These are phyloP conservation scores for Lepidurus packardi DNA, from an alignment of 1,140 invertebrate genomes.

Conservation along the genomic window DNA sequence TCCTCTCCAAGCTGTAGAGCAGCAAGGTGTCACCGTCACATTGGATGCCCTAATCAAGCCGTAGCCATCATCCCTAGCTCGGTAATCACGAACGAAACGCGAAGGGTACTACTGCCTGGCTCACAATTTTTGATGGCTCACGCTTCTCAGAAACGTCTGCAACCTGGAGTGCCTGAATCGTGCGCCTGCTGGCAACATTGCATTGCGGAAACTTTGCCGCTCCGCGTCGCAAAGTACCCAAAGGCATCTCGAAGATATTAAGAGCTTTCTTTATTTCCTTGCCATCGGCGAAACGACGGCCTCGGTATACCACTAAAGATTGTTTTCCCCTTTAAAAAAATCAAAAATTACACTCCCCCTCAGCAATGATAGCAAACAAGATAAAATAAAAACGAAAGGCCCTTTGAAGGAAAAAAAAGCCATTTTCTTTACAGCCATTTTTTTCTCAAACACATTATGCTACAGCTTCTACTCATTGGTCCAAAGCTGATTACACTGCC, in stretches of 20 bases:
- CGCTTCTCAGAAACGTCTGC: constrained; percentile 14
- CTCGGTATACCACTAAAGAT: too few species aligned
- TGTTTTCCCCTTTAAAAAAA: too few species aligned
- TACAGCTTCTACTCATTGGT: not conserved
- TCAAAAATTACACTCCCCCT: too few species aligned
- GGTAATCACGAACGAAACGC: not conserved
- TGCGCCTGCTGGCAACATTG: not conserved
- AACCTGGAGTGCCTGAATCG: not conserved
- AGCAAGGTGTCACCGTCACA: constrained; percentile 8
- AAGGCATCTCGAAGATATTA: not conserved
- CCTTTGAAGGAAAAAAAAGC: not conserved
- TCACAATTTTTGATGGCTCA: not conserved
- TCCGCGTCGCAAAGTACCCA: not conserved
- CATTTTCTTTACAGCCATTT: not conserved
- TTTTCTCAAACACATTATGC: not conserved
- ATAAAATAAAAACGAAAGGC: too few species aligned
- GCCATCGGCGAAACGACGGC: too few species aligned
- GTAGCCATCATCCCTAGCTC: not conserved
- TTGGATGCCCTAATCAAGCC: not conserved
- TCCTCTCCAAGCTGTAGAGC: not conserved
- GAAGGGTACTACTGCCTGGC: not conserved
- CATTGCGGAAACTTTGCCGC: not conserved
- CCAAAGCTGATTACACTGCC: not conserved
- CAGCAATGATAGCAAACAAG: too few species aligned
- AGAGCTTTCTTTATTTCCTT: not conserved